These are phyloP conservation scores for Chaetodon auriga DNA, from an alignment of 2,113 vertebrate genomes.

Conservation along the genomic window DNA sequence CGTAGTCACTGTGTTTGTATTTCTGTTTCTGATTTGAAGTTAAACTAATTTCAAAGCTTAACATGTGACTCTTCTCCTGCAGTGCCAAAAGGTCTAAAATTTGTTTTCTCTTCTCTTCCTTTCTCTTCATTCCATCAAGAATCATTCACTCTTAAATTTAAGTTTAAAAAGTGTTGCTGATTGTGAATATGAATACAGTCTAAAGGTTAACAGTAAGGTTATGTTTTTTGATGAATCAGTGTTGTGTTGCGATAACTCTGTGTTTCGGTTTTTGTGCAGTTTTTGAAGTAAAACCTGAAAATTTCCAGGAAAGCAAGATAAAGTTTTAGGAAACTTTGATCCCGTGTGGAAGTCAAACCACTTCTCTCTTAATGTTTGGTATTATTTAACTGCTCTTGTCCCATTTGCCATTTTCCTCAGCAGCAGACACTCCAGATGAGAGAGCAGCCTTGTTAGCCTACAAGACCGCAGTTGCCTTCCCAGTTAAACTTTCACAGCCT, in stretches of 20 bases:
- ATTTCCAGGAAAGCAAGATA: neutral
- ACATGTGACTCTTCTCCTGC: slow-evolving; percentile 12
- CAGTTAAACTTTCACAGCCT: slow-evolving; percentile 70
- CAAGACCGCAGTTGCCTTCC: slow-evolving; percentile 82
- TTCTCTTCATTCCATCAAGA: neutral
- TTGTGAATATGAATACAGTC: neutral
- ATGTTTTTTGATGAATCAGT: neutral
- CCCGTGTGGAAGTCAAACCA: neutral
- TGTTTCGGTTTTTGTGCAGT: neutral
- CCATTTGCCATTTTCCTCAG: slow-evolving; percentile 76
- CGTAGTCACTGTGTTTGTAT: neutral
- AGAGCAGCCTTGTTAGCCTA: slow-evolving; percentile 76
- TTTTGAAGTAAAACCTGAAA: neutral
- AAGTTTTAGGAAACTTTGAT: neutral
- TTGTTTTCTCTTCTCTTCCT: neutral
- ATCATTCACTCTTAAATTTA: neutral
- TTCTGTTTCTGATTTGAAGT: neutral
- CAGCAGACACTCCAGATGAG: slow-evolving; percentile 74
- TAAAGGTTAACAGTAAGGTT: neutral
- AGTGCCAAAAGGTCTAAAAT: neutral
- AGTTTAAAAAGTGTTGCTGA: neutral
- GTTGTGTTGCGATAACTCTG: neutral
- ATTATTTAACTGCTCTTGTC: slow-evolving; percentile 55
- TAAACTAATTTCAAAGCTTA: neutral
- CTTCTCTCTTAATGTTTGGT: neutral